A percentile compares a stretch with the other conserved stretches of the same genome.
phyloP scores from a whole-genome alignment of 2,797 vertebrate genomes.

The Brotula barbata region DNA sequence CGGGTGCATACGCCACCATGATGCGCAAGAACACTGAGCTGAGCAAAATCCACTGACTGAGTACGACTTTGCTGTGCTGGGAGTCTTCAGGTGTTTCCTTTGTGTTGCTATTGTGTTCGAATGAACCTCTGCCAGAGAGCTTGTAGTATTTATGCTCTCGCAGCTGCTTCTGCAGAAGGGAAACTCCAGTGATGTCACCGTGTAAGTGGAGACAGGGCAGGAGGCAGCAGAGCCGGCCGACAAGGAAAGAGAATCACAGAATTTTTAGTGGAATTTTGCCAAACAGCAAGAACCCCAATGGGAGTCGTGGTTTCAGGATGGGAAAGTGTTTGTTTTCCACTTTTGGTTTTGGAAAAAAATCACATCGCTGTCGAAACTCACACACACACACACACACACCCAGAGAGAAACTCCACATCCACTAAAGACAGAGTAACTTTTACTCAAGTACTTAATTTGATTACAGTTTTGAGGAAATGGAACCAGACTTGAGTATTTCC shows the following conservation, averaged over 20 bases:
- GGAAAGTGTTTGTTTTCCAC: conserved; percentile 44
- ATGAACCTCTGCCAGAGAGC: conserved; percentile 55
- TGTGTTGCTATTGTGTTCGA: conserved; percentile 48
- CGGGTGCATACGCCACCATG: conserved; percentile 55
- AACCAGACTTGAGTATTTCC: too few relatives aligned
- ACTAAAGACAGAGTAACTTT: not conserved
- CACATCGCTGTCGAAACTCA: conserved; percentile 15
- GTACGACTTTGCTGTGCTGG: not conserved
- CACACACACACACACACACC: conserved; percentile 10
- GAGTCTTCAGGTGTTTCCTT: conserved; percentile 13
- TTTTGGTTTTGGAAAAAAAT: conserved; percentile 20
- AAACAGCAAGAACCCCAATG: conserved; percentile 6
- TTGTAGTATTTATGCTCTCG: conserved; percentile 69
- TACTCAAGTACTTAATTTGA: too few relatives aligned
- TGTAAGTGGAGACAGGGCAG: conserved; percentile 60
- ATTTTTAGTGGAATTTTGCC: conserved; percentile 45
- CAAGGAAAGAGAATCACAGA: conserved; percentile 67
- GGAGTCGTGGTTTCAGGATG: conserved; percentile 51
- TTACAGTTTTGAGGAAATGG: too few relatives aligned
- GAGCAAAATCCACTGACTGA: not conserved
- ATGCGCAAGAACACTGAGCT: conserved; percentile 12
- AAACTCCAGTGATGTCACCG: conserved; percentile 83
- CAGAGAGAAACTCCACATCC: conserved; percentile 12
- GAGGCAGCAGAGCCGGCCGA: conserved; percentile 47
- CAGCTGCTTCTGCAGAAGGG: conserved; percentile 58